These are phyloP conservation scores for Drosophila austrosaltans DNA, from an alignment of 2,888 invertebrate species.

Conservation along the genomic window DNA sequence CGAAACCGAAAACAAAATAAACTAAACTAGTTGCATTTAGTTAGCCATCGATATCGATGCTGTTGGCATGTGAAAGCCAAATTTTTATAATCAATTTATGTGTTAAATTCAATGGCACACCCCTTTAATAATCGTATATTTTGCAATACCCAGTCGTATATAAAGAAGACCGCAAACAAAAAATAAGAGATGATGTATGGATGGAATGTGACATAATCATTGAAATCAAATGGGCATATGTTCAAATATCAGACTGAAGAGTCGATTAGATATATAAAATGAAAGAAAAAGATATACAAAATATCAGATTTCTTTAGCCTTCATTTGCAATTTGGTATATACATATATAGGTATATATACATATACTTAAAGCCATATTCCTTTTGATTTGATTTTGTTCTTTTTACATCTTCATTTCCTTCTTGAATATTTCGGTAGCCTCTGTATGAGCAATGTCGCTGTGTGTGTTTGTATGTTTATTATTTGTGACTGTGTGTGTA, in stretches of 20 bases:
- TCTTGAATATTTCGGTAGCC: not conserved
- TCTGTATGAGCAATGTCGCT: constrained; percentile 1
- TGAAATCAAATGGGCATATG: not conserved
- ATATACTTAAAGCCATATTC: constrained; percentile 4
- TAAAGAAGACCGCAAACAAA: not conserved
- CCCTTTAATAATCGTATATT: constrained; percentile 12
- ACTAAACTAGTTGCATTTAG: constrained; percentile 16
- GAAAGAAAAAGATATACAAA: no score
- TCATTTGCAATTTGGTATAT: no score
- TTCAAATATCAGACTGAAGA: not conserved
- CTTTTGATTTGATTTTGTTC: constrained; percentile 9
- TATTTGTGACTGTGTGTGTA: constrained; percentile 10
- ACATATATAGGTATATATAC: not conserved
- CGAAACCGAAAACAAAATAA: not conserved
- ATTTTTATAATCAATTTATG: constrained; percentile 29
- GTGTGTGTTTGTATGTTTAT: not conserved
- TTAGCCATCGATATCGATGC: not conserved
- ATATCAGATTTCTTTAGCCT: no score
- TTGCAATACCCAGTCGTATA: not conserved
- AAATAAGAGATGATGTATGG: not conserved
- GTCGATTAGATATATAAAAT: no score
- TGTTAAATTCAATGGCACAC: constrained; percentile 20
- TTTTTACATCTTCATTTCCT: not conserved
- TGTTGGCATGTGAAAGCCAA: constrained; percentile 27
- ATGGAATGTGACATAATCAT: constrained; percentile 1